These are phyloP conservation scores for Helicolenus hilgendorfi DNA, from an alignment of 2,797 vertebrate genomes.

Conservation along the genomic window DNA sequence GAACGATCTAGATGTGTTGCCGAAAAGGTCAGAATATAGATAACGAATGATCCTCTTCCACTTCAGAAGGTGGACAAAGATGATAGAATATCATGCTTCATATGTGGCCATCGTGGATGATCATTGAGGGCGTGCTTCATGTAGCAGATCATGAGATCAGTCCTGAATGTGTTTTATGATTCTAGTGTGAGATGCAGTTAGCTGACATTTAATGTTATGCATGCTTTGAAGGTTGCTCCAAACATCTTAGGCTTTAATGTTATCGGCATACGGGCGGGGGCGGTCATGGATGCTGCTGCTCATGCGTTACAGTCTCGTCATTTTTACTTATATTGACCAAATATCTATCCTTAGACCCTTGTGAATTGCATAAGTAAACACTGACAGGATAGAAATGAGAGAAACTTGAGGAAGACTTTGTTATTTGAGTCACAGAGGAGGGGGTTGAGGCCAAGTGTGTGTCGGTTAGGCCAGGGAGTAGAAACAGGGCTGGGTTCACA, in stretches of 20 bases:
- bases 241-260: neutral
- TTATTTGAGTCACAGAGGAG: conserved; percentile 29
- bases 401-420: neutral
- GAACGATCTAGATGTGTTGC: neutral
- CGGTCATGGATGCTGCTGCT: neutral
- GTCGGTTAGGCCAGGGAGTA: conserved; percentile 40
- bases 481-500: conserved; percentile 73
- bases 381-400: neutral
- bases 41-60: neutral
- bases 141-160: neutral
- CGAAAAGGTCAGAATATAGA: neutral
- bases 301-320: neutral
- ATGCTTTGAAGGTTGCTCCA: neutral
- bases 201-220: conserved; percentile 16
- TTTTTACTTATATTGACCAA: neutral
- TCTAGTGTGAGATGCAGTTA: neutral
- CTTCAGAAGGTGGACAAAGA: neutral
- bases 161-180: neutral
- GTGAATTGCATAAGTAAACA: neutral
- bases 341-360: neutral
- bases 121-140: neutral
- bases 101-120: conserved; percentile 1
- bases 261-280: neutral
- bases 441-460: conserved; percentile 9
- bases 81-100: neutral